phyloP scores from a whole-genome alignment of 2,113 vertebrate species.

The Columba livia region DNA sequence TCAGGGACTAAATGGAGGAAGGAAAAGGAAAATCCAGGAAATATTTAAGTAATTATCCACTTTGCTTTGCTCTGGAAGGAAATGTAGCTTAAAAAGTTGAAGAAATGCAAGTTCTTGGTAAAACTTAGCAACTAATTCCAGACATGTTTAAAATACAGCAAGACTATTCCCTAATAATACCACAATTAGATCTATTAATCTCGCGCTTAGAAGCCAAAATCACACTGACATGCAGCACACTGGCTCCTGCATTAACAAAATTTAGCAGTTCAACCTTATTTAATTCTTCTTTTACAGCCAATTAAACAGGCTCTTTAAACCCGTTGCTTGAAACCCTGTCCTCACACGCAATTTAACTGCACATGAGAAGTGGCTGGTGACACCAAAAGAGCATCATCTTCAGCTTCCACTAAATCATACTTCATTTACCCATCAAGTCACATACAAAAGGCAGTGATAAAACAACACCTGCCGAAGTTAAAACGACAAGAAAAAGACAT shows the following conservation, averaged over 20 bases:
- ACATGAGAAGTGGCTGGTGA: constrained; percentile 54
- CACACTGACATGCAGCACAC: constrained; percentile 51
- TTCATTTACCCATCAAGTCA: constrained; percentile 34
- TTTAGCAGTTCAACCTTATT: constrained; percentile 76
- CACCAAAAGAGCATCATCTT: neutral
- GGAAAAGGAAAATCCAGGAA: neutral
- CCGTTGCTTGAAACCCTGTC: constrained; percentile 53
- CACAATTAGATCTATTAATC: constrained; percentile 76
- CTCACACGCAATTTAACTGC: constrained; percentile 65
- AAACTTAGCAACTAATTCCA: constrained; percentile 27
- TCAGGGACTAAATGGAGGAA: constrained; percentile 11
- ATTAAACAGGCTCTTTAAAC: constrained; percentile 79
- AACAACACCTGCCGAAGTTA: constrained; percentile 13
- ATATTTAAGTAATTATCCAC: neutral
- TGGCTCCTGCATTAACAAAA: constrained; percentile 64
- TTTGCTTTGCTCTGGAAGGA: neutral
- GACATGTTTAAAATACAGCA: constrained; percentile 45
- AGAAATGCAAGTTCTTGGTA: constrained; percentile 22
- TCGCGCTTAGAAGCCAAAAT: constrained; percentile 69
- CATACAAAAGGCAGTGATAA: neutral
- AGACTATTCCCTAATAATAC: constrained; percentile 28
- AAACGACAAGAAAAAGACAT: neutral
- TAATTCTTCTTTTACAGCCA: constrained; percentile 79
- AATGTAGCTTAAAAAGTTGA: constrained; percentile 24
- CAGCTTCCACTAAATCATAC: constrained; percentile 28